Conservation (phyloP, 1,140 invertebrate genomes). For the Drosophila nigrodunni region DNA sequence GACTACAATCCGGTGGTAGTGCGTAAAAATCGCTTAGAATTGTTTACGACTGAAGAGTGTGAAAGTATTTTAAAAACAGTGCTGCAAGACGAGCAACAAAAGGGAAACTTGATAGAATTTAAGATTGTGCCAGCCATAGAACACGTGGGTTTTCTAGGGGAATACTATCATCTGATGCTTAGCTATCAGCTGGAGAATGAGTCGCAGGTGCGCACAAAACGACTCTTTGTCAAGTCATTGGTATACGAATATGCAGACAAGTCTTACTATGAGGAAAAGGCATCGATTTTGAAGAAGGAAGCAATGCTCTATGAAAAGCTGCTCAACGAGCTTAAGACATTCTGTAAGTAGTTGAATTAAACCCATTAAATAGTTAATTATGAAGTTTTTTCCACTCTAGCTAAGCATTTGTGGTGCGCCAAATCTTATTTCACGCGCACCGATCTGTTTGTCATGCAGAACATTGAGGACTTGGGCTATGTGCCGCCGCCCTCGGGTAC, state of each 20-base stretch:
- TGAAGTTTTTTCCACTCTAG: constrained; percentile 25
- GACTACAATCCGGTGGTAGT: constrained; percentile 51
- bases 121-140: constrained; percentile 65
- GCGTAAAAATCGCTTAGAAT: constrained; percentile 53
- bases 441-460: constrained; percentile 84
- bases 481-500: constrained; percentile 44
- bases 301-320: constrained; percentile 55
- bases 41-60: constrained; percentile 64
- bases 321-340: constrained; percentile 64
- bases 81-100: constrained; percentile 45
- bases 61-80: constrained; percentile 59
- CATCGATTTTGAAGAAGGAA: constrained; percentile 64
- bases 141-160: constrained; percentile 67
- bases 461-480: constrained; percentile 79
- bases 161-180: constrained; percentile 72
- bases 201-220: constrained; percentile 16
- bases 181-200: constrained; percentile 51
- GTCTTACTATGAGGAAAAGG: constrained; percentile 55
- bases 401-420: constrained; percentile 76
- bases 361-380: neutral
- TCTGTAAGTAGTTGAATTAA: constrained; percentile 55
- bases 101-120: constrained; percentile 47
- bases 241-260: constrained; percentile 65
- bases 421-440: constrained; percentile 79
- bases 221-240: constrained; percentile 75